These are phyloP conservation scores for Acrocyrtus sp. DNA, from an alignment of 2,888 invertebrate genomes.

Conservation along the genomic window DNA sequence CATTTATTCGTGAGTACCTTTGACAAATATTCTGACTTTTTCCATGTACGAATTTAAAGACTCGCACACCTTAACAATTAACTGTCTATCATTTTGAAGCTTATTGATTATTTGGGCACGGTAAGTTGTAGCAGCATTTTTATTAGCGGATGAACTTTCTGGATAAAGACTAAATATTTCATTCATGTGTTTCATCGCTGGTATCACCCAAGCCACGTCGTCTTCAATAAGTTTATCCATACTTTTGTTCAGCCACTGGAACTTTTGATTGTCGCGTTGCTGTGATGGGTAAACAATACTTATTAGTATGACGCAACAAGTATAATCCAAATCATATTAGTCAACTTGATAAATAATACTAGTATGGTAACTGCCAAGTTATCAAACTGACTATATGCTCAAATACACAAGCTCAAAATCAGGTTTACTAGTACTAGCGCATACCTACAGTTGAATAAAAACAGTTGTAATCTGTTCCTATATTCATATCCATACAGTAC, in stretches of 20 bases:
- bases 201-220: constrained; percentile 84
- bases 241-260: constrained; percentile 94
- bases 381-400: too few species aligned
- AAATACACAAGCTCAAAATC: too few species aligned
- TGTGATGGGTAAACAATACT: constrained; percentile 62
- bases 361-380: too few species aligned
- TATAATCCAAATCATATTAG: constrained; percentile 2
- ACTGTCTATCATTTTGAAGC: constrained; percentile 59
- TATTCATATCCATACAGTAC: neutral
- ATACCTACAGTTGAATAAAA: constrained; percentile 96
- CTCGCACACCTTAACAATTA: constrained; percentile 62
- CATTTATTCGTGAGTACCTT: constrained; percentile 67
- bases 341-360: too few species aligned
- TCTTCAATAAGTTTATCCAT: constrained; percentile 93
- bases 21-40: constrained; percentile 76
- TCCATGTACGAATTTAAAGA: constrained; percentile 78
- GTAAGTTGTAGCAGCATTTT: constrained; percentile 59
- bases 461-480: constrained; percentile 92
- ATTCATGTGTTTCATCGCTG: constrained; percentile 93
- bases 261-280: constrained; percentile 95
- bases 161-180: constrained; percentile 93
- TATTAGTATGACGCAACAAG: neutral
- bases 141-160: constrained; percentile 78
- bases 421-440: too few species aligned
- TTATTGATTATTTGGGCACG: constrained; percentile 57